Percentiles rank a stretch among this genome's conserved stretches.
phyloP scores from a whole-genome alignment of 2,797 vertebrate species.

The Somateria mollissima region DNA sequence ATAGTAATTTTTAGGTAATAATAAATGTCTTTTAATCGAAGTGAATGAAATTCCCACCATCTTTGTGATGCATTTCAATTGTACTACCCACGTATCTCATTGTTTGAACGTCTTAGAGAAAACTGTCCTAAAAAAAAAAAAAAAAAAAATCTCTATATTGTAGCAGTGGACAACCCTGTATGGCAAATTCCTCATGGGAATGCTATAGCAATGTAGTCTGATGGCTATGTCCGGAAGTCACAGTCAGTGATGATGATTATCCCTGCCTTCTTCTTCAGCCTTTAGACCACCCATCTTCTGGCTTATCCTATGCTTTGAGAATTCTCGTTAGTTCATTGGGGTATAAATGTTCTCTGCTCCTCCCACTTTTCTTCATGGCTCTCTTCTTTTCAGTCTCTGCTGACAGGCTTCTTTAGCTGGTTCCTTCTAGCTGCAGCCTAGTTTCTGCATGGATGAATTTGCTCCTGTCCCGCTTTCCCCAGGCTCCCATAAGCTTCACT shows the following conservation, averaged over 20 bases:
- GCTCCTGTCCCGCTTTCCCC: background rate
- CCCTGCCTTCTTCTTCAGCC: background rate
- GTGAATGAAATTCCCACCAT: background rate
- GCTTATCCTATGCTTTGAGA: background rate
- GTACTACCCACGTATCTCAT: background rate
- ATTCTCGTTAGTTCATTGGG: background rate
- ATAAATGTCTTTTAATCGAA: background rate
- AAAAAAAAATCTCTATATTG: background rate
- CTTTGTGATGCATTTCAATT: background rate
- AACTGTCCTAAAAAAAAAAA: background rate
- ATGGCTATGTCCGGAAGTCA: background rate
- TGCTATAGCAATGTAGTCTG: background rate
- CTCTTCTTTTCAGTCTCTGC: background rate
- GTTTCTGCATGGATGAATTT: background rate
- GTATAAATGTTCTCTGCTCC: background rate
- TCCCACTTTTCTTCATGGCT: background rate
- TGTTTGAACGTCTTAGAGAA: background rate
- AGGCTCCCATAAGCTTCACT: background rate
- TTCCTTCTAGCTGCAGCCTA: background rate
- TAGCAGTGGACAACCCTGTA: accelerated
- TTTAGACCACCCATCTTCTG: background rate
- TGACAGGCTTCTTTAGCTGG: background rate
- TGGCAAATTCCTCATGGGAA: background rate
- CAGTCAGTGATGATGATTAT: background rate
- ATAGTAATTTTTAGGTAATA: background rate